These are phyloP conservation scores for Paracanthobrama guichenoti DNA, from an alignment of 2,113 vertebrate species.

Conservation along the genomic window DNA sequence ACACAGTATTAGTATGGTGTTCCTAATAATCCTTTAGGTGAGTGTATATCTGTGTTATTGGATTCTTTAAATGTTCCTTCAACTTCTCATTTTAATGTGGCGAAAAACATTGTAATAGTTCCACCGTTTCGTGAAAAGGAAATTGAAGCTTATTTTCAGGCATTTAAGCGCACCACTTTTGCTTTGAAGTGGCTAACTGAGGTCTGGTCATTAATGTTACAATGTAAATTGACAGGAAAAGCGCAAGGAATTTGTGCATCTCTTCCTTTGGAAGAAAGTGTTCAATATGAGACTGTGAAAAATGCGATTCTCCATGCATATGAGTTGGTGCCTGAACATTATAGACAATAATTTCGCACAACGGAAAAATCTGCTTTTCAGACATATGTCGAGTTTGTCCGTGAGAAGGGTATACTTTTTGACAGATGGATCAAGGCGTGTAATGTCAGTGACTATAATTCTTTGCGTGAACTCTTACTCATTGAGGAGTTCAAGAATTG, in stretches of 20 bases:
- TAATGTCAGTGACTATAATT: neutral
- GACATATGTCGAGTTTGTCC: neutral
- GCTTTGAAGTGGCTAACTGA: neutral
- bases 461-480: neutral
- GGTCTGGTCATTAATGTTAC: neutral
- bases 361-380: neutral
- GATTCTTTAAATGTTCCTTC: too few relatives aligned
- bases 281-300: neutral
- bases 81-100: neutral
- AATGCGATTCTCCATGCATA: neutral
- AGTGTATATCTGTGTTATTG: too few relatives aligned
- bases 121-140: neutral
- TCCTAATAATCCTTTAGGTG: too few relatives aligned
- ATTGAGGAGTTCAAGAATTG: constrained; percentile 12
- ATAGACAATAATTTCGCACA: neutral
- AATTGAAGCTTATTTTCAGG: neutral
- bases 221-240: neutral
- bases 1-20: too few relatives aligned
- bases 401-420: neutral
- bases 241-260: neutral
- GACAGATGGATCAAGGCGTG: neutral
- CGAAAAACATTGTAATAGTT: neutral
- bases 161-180: neutral
- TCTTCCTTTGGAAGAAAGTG: neutral
- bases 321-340: neutral